Base-by-base conservation (phyloP, 2,888 invertebrate genomes). In the Scaptomyza tumidula region DNA sequence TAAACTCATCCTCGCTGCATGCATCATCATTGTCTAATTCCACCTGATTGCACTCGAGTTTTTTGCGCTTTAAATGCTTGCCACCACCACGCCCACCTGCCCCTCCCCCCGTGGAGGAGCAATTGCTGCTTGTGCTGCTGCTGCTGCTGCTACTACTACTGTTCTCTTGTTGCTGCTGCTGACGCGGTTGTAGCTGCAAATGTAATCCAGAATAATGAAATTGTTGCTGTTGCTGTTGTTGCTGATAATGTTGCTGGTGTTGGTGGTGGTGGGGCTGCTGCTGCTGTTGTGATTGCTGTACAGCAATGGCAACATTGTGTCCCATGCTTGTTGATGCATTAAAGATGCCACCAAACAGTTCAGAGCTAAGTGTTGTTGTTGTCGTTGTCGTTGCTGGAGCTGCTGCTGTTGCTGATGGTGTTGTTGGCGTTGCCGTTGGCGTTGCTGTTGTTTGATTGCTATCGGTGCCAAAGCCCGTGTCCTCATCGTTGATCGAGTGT, bases 1-100 rank as follows among this genome's bases (percentile, higher is more conserved):
- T 90, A 58, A 92, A 92, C 58, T 91, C 92, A 78, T 92, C 92
- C 74, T 92, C 92, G 76, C 92, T 92, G 84, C 92, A 92, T 56
- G 92, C 92, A 86, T 92, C 92, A 66, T 92, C 92, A 68, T 90
- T 92, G 78, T 92, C 92, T 65, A 92, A 80, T 59, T 91, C 90
- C 54, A 92, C 90, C 49, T 84, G 82, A 16, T 88, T 88, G 69
- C 65, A 83, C 69, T 90, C 91, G 45, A 91, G 81, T 74, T 89
- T 90, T 65, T 85, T 89, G 39, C 91, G 90, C 56, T 92, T 92
- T 14, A 88, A 77, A 16, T 78, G 61, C 60, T 83, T 84, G 19
- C 83, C 86, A 10, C 83, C 80, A 5, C 77, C 73, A 31, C 74
- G 77, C 54, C 50, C 75, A 11, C 14, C 50, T 13, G 39, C 63